These are phyloP conservation scores for Pseudolaguvia tuberculata DNA, from an alignment of 2,113 vertebrate genomes.

Conservation along the genomic window DNA sequence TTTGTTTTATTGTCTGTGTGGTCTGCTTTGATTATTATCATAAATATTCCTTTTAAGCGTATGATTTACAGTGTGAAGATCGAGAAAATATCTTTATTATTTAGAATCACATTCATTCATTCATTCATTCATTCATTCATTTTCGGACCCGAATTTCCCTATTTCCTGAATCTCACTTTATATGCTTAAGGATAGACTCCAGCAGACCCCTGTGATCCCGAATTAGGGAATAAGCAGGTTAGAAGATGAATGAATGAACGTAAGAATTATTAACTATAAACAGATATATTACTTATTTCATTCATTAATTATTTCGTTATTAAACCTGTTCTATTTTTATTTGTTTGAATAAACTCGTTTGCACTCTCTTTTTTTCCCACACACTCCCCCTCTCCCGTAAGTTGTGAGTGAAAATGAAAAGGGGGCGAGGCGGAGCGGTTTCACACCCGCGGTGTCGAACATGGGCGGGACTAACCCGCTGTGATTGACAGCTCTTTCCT, in stretches of 20 bases:
- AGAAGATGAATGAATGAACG: too few species aligned
- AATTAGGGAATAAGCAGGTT: too few species aligned
- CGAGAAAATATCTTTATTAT: neutral
- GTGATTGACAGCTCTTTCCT: slow-evolving; percentile 66
- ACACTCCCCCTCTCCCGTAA: slow-evolving; percentile 88
- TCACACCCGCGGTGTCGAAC: slow-evolving; percentile 90
- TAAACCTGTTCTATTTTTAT: neutral
- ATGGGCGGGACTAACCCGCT: slow-evolving; percentile 58
- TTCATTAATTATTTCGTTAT: neutral
- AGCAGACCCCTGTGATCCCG: too few species aligned
- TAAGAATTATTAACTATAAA: too few species aligned
- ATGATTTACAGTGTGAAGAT: neutral
- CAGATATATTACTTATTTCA: neutral
- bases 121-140: too few species aligned
- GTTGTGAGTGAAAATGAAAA: slow-evolving; percentile 64
- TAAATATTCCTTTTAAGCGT: neutral
- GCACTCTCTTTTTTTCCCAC: neutral
- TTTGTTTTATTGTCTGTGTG: neutral
- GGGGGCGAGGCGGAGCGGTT: slow-evolving; percentile 69
- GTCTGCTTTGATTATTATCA: slow-evolving; percentile 2
- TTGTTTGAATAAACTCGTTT: neutral
- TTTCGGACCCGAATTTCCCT: too few species aligned
- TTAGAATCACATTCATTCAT: too few species aligned
- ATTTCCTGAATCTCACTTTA: too few species aligned
- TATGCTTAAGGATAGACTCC: too few species aligned